A percentile compares a stretch with the other conserved stretches of the same genome.
Conservation (phyloP, 1,140 invertebrate genomes). For the Pseudomyrmex dendroicus region DNA sequence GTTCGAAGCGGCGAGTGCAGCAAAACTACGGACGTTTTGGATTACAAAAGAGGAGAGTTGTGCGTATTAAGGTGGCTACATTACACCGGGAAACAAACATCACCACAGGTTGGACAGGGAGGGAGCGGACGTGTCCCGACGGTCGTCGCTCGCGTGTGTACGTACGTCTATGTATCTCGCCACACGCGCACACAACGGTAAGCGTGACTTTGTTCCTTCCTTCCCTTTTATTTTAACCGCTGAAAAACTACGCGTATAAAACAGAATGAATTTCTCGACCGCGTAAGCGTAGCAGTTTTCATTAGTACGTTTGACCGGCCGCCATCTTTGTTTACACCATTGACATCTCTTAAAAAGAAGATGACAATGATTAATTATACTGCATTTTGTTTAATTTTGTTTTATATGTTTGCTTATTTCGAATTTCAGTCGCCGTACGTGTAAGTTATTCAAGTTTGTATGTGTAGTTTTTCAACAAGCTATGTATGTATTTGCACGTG, state of each 20-base stretch:
- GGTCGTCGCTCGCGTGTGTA: slow-evolving; percentile 17
- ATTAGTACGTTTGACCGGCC: slow-evolving; percentile 15
- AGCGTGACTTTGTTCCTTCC: slow-evolving; percentile 40
- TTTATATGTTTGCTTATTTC: no score
- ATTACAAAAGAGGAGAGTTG: slow-evolving; percentile 33
- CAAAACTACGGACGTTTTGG: slow-evolving; percentile 10
- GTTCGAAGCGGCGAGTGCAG: slow-evolving; percentile 13
- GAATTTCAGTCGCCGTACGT: not conserved
- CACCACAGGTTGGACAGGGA: not conserved
- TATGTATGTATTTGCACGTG: not conserved
- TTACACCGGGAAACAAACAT: not conserved
- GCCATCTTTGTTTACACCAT: slow-evolving; percentile 47
- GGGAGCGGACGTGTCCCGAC: not conserved
- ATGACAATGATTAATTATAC: no score
- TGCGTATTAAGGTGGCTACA: not conserved
- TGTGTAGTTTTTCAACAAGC: not conserved
- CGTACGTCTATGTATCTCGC: slow-evolving; percentile 30
- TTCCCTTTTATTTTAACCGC: not conserved
- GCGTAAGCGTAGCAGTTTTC: no score
- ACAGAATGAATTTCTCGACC: no score
- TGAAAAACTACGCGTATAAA: not conserved
- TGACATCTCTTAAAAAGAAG: no score
- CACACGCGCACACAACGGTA: slow-evolving; percentile 53
- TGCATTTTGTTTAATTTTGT: no score
- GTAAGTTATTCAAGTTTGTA: not conserved